Evolutionary conservation across 2,113 vertebrate genomes (phyloP), one percentile per base, ranked within the genome.

Genomic region (Cyrtonyx montezumae): DNA sequence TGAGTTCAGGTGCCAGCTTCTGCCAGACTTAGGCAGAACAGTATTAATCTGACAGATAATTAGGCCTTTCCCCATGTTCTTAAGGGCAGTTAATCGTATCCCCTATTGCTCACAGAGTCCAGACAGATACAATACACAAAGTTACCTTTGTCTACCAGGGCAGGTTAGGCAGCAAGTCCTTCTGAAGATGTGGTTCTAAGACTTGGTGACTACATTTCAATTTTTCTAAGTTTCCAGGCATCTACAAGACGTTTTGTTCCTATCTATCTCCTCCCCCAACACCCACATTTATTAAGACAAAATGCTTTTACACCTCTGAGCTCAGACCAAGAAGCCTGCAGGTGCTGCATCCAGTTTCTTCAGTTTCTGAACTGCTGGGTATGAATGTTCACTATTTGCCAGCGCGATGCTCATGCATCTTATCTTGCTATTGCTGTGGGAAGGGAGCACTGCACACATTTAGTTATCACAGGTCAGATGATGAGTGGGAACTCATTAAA

Each of bases 401-500:
- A 63, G 37, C 1, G 48, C 66, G 79, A 16, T 42, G 66, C 40
- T 93, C 90, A 95, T 90, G 62, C 61, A 86, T 91, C 88, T 95
- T 95, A 83, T 93, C 93, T 93, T 51, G 59, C 85, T 90, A 5
- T 83, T 90, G 85, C 93, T 96, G 83, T 95, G 93, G 91, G 90
- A 95, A 96, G 93, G 88, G 79, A 96, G 82, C 65, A 78, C 65
- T 70, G 85, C 93, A 96, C 92, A 78, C 93, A 88, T 96, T 96
- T 93, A 93, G 96, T 92, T 96, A 95, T 96, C 95, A 71, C 88
- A 96, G 95, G 96, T 96, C 96, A 96, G 92, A 96, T 91, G 93
- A 96, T 95, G 86, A 96, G 95, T 93, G 96, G 90, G 79, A 96
- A 96, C 93, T 96, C 95, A 95, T 96, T 96, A 96, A 96, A 95